Evolutionary conservation across 2,797 vertebrate genomes (phyloP).

Genomic region (Crenichthys baileyi): DNA sequence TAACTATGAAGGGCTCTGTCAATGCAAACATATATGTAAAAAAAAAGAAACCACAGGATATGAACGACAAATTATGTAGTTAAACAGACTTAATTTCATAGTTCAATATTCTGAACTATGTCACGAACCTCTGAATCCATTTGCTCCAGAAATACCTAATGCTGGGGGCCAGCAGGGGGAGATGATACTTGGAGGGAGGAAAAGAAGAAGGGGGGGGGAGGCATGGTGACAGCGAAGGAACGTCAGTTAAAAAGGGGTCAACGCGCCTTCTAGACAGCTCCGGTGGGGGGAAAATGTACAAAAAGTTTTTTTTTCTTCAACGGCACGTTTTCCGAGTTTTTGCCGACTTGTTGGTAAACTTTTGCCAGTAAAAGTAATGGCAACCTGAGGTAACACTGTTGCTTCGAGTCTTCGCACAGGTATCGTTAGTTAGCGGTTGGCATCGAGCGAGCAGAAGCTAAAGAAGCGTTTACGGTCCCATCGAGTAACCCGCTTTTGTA

Average conservation of each 20-base stretch:
- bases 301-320: too few species aligned
- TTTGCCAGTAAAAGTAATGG: not conserved
- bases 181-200: not conserved
- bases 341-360: not conserved
- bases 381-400: slow-evolving; percentile 58
- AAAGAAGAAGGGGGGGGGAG: slow-evolving; percentile 4
- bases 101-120: too few species aligned
- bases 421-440: slow-evolving; percentile 45
- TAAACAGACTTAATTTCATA: not conserved
- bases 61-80: not conserved
- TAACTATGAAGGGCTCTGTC: not conserved
- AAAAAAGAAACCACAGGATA: not conserved
- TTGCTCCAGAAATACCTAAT: not conserved
- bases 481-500: slow-evolving; percentile 12
- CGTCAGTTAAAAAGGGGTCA: too few species aligned
- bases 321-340: slow-evolving; percentile 15
- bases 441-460: slow-evolving; percentile 38
- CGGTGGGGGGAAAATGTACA: not conserved
- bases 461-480: slow-evolving; percentile 50
- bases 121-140: not conserved
- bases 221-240: slow-evolving; percentile 67
- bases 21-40: not conserved
- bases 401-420: slow-evolving; percentile 51
- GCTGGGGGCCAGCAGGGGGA: slow-evolving; percentile 25
- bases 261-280: too few species aligned